Percentiles rank a stretch among this genome's conserved stretches.
phyloP scores from a whole-genome alignment of 1,140 invertebrate species.

The Zaprionus davidi region DNA sequence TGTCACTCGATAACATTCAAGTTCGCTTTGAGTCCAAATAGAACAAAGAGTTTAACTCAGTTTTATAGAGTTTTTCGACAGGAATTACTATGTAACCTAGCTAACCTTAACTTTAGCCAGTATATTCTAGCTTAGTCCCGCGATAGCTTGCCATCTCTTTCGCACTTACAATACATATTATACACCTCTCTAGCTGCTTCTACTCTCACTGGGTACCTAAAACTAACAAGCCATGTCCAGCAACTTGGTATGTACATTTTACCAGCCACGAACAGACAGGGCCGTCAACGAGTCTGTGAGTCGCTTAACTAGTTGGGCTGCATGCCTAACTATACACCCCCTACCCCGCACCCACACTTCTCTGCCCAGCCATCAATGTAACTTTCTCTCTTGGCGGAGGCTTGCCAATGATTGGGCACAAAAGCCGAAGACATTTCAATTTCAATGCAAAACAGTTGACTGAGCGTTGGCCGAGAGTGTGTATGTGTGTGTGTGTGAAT shows the following conservation, averaged over 20 bases:
- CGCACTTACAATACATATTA: background rate
- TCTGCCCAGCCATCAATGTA: background rate
- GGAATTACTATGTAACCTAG: no score
- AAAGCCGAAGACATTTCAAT: slow-evolving; percentile 69
- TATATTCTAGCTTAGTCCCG: background rate
- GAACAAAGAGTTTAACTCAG: no score
- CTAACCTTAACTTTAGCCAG: no score
- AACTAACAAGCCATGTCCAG: slow-evolving; percentile 8
- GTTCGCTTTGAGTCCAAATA: no score
- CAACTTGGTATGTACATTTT: slow-evolving; percentile 18
- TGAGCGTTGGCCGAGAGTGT: slow-evolving; percentile 12
- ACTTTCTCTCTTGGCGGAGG: background rate
- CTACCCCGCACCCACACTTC: background rate
- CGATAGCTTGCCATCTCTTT: no score
- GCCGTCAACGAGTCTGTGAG: slow-evolving; percentile 9
- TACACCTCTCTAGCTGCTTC: background rate
- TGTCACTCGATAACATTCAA: no score
- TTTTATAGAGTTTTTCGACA: no score
- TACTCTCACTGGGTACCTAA: background rate
- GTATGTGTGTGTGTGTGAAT: slow-evolving; percentile 16
- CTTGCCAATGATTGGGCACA: slow-evolving; percentile 37
- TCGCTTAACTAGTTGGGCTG: background rate
- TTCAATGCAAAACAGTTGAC: slow-evolving; percentile 74
- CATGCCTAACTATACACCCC: background rate
- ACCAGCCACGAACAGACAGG: background rate